Evolutionary conservation across 2,797 vertebrate genomes (phyloP), one percentile per base, ranked within the genome.

Genomic region (Epinephelus awoara): DNA sequence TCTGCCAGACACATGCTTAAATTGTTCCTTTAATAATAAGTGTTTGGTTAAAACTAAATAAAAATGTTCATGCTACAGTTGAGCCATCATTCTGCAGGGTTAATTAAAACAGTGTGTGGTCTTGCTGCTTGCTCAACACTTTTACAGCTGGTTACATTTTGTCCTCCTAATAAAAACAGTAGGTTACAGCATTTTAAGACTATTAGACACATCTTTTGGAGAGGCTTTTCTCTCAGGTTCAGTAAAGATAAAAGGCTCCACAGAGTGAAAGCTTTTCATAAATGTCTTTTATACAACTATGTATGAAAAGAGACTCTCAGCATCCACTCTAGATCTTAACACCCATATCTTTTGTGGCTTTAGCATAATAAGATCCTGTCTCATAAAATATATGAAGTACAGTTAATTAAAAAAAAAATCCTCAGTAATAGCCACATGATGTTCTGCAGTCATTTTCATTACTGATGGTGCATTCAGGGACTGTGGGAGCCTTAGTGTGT

Each of bases 401-500:
- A 57, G 72, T 44, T 67, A 54, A 58, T 62, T 58, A 66, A 62
- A 66, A 68, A n/a, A 55, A 55, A 29, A 55, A 55, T 64, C 40
- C 59, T 68, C 38, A 21, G 0, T 72, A 67, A 66, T 49, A 65
- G 61, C 34, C 64, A 67, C 56, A 71, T 7, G 25, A 56, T 59
- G 14, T 19, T 69, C 44, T 54, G 49, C 71, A 72, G 21, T 82
- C 25, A 56, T 67, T 75, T 67, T 78, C 64, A 81, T 79, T 79
- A 58, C 52, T 23, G 62, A 27, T 80, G 57, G 71, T 86, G 67
- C 29, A 67, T 80, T 72, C n/a, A 5, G 29, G 38, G 67, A 71
- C 17, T 47, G 52, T 75, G 76, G 80, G 73, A 83, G 68, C 64
- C 38, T 76, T 46, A 18, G 76, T 44, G 50, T 75, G 65, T 79